Evolutionary conservation across 2,888 invertebrate genomes (phyloP), one percentile per base, ranked within the genome.

Genomic region (Noctuana brunneofusca): DNA sequence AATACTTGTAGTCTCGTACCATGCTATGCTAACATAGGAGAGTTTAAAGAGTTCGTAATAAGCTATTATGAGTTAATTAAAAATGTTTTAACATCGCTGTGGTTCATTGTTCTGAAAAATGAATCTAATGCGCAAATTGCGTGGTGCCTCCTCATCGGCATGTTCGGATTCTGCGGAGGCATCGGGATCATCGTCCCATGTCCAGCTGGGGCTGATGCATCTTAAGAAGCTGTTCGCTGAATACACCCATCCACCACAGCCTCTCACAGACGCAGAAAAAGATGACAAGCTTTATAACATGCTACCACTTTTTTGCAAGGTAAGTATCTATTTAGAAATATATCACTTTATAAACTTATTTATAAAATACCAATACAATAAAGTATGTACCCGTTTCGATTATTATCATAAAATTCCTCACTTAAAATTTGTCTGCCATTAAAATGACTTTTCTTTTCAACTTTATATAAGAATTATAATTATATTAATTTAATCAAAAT

Each of bases 261-360:
- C 96, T 2, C 92, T 97, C 12, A 93, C 94, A 46, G 97, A 97
- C 68, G 92, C 93, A 60, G 97, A 97, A 83, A 94, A 96, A 77
- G 98, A 99, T 89, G 96, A 96, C 79, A 97, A 98, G 86, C 93
- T 99, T 12, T 98, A 98, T 88, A 98, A 97, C 84, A 98, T 99
- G 97, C 92, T 99, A 80, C 99, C 99, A 60, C 92, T 99, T 41
- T 99, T 99, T 92, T 98, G 98, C 92, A 99, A 98, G 95, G 98
- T 98, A 92, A 57, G 3, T 27, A 27, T 5, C n/a, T n/a, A n/a
- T n/a, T n/a, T n/a, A 1, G 35, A n/a, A 53, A 9, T 20, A 41
- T 41, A 14, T 8, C 16, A 41, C 5, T 41, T 4, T 3, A 27
- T 27, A 27, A 27, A 27, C 5, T 27, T 27, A 27, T 8, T 8